Evolutionary conservation across 2,797 vertebrate species (phyloP).

Genomic region (Podargus strigoides): DNA sequence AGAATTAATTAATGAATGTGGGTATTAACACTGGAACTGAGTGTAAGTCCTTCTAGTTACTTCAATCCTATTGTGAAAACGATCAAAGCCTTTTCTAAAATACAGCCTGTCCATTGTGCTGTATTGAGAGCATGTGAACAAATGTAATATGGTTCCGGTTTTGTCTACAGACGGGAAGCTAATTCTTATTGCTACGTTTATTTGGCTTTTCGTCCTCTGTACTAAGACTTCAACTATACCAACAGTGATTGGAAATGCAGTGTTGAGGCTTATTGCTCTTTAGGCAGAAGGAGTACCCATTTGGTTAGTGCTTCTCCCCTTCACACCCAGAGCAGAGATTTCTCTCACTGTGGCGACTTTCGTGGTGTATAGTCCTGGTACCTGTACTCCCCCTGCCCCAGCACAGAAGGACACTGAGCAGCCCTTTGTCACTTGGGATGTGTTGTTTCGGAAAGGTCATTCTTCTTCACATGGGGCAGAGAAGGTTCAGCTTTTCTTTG

Average conservation of each 20-base stretch:
- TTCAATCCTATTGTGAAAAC: not conserved
- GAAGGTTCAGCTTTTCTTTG: not conserved
- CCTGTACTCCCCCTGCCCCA: not conserved
- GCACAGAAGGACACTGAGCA: not conserved
- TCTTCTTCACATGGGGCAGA: not conserved
- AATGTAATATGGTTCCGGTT: not conserved
- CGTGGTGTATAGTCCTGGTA: not conserved
- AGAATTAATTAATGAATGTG: not conserved
- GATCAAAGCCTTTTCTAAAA: not conserved
- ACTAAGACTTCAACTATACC: not conserved
- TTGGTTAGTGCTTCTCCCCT: not conserved
- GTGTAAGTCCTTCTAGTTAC: not conserved
- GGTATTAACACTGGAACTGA: not conserved
- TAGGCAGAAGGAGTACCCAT: not conserved
- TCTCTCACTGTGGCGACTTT: not conserved
- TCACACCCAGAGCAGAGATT: not conserved
- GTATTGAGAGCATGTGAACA: not conserved
- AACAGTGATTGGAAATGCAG: not conserved
- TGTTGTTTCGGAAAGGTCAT: not conserved
- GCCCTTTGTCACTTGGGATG: not conserved
- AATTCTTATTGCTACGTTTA: conserved; percentile 2
- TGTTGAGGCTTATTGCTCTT: not conserved
- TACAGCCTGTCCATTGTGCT: not conserved
- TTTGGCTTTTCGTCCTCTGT: not conserved
- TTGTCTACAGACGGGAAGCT: not conserved